These are phyloP conservation scores for Molossus alvarezi DNA, from an alignment of 2,797 vertebrate species.

Conservation along the genomic window DNA sequence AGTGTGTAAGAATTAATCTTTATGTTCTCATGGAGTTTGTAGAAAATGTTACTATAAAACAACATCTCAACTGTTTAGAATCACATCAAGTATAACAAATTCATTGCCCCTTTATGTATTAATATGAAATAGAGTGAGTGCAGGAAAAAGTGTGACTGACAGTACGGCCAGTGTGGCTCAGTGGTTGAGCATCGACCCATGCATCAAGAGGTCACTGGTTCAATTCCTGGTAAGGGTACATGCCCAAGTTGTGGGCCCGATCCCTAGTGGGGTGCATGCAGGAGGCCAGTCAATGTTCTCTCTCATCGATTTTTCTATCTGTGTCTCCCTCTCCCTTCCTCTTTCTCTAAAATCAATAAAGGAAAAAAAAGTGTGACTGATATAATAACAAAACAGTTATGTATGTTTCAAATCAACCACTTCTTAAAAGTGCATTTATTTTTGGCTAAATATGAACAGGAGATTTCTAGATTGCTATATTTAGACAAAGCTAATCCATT, in stretches of 20 bases:
- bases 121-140: background rate
- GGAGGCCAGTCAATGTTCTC: too few relatives aligned
- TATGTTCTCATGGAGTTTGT: background rate
- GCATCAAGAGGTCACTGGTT: too few relatives aligned
- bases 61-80: background rate
- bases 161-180: too few relatives aligned
- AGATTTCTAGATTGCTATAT: background rate
- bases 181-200: too few relatives aligned
- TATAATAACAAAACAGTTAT: slow-evolving; percentile 37
- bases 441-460: background rate
- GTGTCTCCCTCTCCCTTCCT: too few relatives aligned
- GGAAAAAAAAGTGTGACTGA: slow-evolving; percentile 19
- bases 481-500: background rate
- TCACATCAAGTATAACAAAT: background rate
- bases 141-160: background rate
- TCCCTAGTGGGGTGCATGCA: too few relatives aligned
- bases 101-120: background rate
- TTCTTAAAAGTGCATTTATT: background rate
- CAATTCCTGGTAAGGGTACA: too few relatives aligned
- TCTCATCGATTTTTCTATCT: too few relatives aligned
- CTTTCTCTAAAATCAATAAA: too few relatives aligned
- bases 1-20: background rate
- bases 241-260: too few relatives aligned
- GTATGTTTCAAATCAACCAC: background rate
- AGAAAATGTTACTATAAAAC: slow-evolving; percentile 30